A percentile compares a stretch with the other conserved stretches of the same genome.
phyloP scores from a whole-genome alignment of 2,113 vertebrate genomes.

The Sapayoa aenigma region DNA sequence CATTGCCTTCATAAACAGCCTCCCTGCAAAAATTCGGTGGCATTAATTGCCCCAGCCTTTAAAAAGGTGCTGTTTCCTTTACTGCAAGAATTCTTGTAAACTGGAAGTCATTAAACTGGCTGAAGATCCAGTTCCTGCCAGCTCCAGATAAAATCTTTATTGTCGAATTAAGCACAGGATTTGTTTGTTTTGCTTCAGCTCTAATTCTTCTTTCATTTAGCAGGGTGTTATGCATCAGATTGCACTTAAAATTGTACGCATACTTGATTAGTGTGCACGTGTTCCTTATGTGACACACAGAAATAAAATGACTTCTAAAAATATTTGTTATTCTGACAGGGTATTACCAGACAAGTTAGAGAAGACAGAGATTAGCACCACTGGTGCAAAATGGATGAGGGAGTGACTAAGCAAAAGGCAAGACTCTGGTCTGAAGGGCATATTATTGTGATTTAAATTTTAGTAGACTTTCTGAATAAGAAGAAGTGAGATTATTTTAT shows the following conservation, averaged over 20 bases:
- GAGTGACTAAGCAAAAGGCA: background rate
- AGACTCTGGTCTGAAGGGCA: background rate
- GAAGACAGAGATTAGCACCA: background rate
- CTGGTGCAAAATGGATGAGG: background rate
- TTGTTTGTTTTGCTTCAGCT: conserved; percentile 13
- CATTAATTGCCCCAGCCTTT: background rate
- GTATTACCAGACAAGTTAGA: background rate
- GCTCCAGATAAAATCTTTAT: background rate
- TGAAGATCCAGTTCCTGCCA: background rate
- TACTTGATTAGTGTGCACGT: background rate
- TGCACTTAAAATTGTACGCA: conserved; percentile 4
- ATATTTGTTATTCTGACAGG: background rate
- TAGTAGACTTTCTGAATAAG: background rate
- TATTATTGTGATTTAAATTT: background rate
- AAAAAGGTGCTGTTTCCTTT: background rate
- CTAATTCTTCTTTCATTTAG: background rate
- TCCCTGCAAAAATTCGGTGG: background rate
- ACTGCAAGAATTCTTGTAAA: background rate
- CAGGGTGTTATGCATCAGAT: background rate
- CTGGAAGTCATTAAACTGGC: background rate
- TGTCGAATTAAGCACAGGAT: background rate
- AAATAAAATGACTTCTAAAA: background rate
- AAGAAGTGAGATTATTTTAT: background rate
- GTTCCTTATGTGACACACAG: background rate
- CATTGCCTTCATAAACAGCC: background rate